Evolutionary conservation across 2,113 vertebrate species (phyloP), one percentile per base, ranked within the genome.

Genomic region (Willisornis vidua): DNA sequence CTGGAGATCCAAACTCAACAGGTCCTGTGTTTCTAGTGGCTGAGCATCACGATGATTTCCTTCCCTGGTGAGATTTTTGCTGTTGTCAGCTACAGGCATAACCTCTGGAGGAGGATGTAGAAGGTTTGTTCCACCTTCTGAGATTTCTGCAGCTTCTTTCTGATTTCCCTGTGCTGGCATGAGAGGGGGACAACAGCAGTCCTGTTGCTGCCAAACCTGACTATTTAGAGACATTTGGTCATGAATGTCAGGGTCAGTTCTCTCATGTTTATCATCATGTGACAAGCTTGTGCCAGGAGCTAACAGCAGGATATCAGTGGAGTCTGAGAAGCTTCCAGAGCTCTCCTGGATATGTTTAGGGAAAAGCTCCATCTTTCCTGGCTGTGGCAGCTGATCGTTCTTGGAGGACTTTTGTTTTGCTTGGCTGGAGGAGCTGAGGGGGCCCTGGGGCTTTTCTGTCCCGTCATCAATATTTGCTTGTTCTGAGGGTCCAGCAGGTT

Each of bases 231-330:
- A 7, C 35, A 23, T 8, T n/a, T 61, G 76, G 31, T 46, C 39
- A 18, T 29, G n/a, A 58, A 63, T 10, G 15, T 80, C 74, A 62
- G 14, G 24, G 49, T 65, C 51, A n/a, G 28, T 54, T 89, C 12
- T 55, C 31, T 61, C 23, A 6, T 0, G 0, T 85, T 58, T 41
- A 24, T 61, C 41, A 18, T 14, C 8, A 1, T 5, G 26, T 68
- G 80, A 59, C 88, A 10, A 7, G 7, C 9, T 72, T 87, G 61
- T 43, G 31, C 39, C 66, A 52, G 81, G 29, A 71, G 28, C 26
- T 31, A 45, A 45, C 41, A 76, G 9, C 6, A 68, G 35, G 7
- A 46, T 1, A 0, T 68, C 6, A 37, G 26, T 1, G n/a, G 35
- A 62, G 19, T 39, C 52, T 65, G 66, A 72, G 65, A 33, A 63